Evolutionary conservation across 1,140 invertebrate species (phyloP).

Genomic region (Druon quercuslanigerum): DNA sequence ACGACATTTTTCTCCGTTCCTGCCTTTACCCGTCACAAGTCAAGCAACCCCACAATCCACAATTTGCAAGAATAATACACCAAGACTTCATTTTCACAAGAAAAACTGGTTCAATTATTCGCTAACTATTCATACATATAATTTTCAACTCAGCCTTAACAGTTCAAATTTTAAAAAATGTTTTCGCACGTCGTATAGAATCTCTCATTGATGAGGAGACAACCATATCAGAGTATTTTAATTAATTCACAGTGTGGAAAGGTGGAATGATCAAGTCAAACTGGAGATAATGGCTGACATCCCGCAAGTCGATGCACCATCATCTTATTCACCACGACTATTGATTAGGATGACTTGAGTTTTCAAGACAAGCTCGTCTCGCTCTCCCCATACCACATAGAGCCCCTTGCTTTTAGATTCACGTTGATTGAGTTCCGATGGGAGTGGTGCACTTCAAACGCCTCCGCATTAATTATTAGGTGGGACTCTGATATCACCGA

Average conservation of each 20-base stretch:
- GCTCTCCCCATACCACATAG: constrained; percentile 18
- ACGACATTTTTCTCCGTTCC: constrained; percentile 43
- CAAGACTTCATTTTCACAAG: background rate
- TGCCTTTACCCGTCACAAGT: background rate
- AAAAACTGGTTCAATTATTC: background rate
- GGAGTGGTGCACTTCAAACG: constrained; percentile 61
- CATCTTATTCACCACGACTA: constrained; percentile 52
- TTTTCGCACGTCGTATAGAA: background rate
- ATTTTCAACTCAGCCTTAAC: background rate
- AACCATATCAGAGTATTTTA: constrained; percentile 39
- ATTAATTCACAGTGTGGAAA: constrained; percentile 45
- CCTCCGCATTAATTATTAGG: constrained; percentile 62
- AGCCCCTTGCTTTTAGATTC: constrained; percentile 41
- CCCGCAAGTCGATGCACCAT: constrained; percentile 38
- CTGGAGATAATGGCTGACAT: constrained; percentile 7
- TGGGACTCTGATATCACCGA: constrained; percentile 33
- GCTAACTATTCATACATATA: background rate
- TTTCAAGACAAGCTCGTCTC: constrained; percentile 54
- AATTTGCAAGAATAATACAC: constrained; percentile 19
- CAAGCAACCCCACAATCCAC: constrained; percentile 20
- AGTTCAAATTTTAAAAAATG: background rate
- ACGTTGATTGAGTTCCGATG: constrained; percentile 63
- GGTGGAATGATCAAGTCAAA: constrained; percentile 23
- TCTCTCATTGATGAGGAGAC: background rate
- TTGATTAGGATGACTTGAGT: constrained; percentile 61